Evolutionary conservation across 2,113 vertebrate species (phyloP).

Genomic region (Merops nubicus): DNA sequence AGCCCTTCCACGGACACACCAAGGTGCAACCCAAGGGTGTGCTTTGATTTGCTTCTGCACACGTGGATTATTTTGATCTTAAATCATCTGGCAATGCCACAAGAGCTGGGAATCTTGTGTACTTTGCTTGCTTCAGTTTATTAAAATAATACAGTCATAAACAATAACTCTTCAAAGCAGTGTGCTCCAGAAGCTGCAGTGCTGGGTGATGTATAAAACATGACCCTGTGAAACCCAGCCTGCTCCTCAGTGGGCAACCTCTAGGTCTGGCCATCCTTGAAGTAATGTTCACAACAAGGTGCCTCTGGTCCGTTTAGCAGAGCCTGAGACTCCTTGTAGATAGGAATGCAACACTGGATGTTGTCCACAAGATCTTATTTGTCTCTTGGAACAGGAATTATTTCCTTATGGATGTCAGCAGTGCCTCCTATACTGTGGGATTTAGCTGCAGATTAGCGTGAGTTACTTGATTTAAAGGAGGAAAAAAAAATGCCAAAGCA

Average conservation of each 20-base stretch:
- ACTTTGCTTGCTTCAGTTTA: neutral
- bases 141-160: neutral
- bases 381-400: neutral
- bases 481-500: neutral
- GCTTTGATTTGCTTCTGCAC: neutral
- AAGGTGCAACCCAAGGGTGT: neutral
- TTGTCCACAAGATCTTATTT: neutral
- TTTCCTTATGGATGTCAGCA: neutral
- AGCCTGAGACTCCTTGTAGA: neutral
- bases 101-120: neutral
- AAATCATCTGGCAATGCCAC: neutral
- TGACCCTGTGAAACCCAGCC: neutral
- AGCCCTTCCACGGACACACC: neutral
- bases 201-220: constrained; percentile 11
- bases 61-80: neutral
- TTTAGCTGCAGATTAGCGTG: neutral
- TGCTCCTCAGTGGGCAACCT: neutral
- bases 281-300: neutral
- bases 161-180: constrained; percentile 8
- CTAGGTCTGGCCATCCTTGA: neutral
- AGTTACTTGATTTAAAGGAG: neutral
- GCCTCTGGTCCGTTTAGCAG: neutral
- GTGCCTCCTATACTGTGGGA: neutral
- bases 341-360: neutral
- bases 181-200: neutral